Base-by-base conservation (phyloP, 2,797 vertebrate species). In the Podarcis lilfordi region DNA sequence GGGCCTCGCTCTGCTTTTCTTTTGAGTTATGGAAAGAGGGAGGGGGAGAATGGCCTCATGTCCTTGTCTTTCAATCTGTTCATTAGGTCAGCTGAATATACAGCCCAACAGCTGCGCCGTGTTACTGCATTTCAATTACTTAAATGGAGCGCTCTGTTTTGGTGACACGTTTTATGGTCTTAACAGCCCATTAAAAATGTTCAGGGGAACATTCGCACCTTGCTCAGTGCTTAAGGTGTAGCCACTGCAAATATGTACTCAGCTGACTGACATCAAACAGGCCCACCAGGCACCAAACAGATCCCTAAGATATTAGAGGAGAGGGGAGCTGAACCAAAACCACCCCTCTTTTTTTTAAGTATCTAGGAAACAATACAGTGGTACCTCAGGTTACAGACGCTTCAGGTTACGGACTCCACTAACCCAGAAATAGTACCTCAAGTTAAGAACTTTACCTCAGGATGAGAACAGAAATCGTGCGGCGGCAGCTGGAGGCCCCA, bases 61-160 rank as follows among this genome's bases (percentile, higher is more conserved):
- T 55, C 35, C 74, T 69, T 37, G 68, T 43, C 69, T 87, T 81
- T 64, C 69, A 43, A 6, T 27, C 50, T 74, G 55, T 61, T 72
- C 80, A 55, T 69, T 77, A 88, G 80, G 43, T 78, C 80, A 83
- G 78, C 72, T 78, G 80, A 77, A 88, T 69, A 88, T 88, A 83
- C 64, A 69, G 72, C 80, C n/a, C 77, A 59, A 76, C 86, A 87
- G 86, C 86, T 87, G 86, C 43, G n/a, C 40, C 25, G 0, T 59
- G 43, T 88, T 83, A 77, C 55, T 88, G 64, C 59, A 83, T 88
- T 83, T 88, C 86, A 88, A 83, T 88, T 77, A 88, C 80, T 82
- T 82, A 82, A 88, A 76, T 64, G 86, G 72, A 76, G n/a, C 27
- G n/a, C 43, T 50, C 21, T 4, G 23, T 77, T 82, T 40, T 50